These are phyloP conservation scores for Dasypogon diadema DNA, from an alignment of 2,888 invertebrate genomes.

Conservation along the genomic window DNA sequence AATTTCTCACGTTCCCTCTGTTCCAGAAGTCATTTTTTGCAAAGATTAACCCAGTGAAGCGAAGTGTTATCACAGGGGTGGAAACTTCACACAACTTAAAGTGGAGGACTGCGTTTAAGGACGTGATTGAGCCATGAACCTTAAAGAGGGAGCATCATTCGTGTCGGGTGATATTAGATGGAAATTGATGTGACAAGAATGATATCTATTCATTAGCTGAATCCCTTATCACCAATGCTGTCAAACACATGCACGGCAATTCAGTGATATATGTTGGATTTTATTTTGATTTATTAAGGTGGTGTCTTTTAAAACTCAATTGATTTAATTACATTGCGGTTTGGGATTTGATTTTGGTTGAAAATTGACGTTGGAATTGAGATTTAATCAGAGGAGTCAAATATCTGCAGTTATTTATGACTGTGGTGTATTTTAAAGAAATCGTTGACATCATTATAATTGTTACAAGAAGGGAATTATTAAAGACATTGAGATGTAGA, in stretches of 20 bases:
- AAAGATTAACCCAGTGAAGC: background rate
- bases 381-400: no score
- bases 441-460: no score
- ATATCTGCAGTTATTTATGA: no score
- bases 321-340: background rate
- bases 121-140: background rate
- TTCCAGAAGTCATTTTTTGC: background rate
- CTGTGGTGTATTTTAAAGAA: no score
- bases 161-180: background rate
- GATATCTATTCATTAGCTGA: slow-evolving; percentile 21
- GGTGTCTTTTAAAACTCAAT: slow-evolving; percentile 3
- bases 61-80: background rate
- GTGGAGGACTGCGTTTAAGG: background rate
- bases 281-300: slow-evolving; percentile 37
- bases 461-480: no score
- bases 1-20: background rate
- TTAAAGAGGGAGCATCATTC: background rate
- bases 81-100: background rate
- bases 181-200: slow-evolving; percentile 8
- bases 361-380: no score
- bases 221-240: slow-evolving; percentile 12
- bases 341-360: no score
- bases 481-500: no score
- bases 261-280: slow-evolving; percentile 10
- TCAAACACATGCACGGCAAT: background rate